A percentile compares a stretch with the other conserved stretches of the same genome.
phyloP scores from a whole-genome alignment of 2,113 vertebrate species.

The Centrocercus urophasianus region DNA sequence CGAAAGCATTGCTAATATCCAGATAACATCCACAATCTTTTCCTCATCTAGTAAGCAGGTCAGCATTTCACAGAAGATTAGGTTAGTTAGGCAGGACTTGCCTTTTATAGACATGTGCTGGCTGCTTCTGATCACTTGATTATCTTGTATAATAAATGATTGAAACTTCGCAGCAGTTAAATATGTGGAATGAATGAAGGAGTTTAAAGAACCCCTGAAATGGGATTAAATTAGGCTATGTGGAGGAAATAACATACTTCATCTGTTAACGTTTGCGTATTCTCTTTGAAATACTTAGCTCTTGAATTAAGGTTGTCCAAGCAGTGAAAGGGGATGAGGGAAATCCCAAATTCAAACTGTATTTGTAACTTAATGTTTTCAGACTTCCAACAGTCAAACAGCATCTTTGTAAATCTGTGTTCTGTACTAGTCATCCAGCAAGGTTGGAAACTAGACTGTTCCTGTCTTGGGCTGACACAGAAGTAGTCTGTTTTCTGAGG shows the following conservation, averaged over 20 bases:
- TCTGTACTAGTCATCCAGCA: not conserved
- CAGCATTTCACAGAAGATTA: not conserved
- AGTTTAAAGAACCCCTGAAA: not conserved
- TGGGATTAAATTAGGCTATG: not conserved
- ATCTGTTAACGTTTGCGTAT: not conserved
- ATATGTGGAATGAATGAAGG: not conserved
- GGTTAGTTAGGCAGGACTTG: not conserved
- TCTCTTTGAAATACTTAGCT: not conserved
- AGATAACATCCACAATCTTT: not conserved
- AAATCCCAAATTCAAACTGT: not conserved
- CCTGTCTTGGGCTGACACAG: not conserved
- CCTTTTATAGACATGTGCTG: not conserved
- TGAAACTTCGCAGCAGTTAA: not conserved
- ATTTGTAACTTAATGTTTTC: not conserved
- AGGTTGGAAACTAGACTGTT: not conserved
- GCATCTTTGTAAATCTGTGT: not conserved
- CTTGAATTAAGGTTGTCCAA: not conserved
- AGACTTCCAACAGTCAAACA: not conserved
- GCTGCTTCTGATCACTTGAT: not conserved
- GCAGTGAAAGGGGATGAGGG: not conserved
- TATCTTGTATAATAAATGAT: not conserved
- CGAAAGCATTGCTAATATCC: not conserved
- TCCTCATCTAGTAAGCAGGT: not conserved
- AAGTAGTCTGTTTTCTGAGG: not conserved
- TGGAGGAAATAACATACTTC: not conserved